Conservation (phyloP, 2,797 vertebrate species). For the Hozukius guyotensis region DNA sequence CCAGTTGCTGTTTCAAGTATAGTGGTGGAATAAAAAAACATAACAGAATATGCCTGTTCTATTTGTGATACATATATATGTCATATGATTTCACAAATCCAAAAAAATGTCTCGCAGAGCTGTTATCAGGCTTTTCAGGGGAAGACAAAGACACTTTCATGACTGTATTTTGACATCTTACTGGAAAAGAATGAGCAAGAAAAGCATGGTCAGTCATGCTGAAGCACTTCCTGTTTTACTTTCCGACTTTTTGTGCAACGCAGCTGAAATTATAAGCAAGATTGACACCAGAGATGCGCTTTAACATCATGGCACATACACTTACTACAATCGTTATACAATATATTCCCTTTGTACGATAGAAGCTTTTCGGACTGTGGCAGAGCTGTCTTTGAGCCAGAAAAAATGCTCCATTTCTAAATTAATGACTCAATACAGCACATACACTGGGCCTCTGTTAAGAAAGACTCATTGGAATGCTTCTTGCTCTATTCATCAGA, state of each 20-base stretch:
- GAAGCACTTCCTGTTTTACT: slow-evolving; percentile 5
- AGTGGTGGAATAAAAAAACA: background rate
- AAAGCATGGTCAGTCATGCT: background rate
- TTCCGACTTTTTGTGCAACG: background rate
- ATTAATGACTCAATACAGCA: background rate
- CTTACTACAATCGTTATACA: background rate
- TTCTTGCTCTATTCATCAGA: background rate
- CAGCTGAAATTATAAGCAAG: background rate
- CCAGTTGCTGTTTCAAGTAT: background rate
- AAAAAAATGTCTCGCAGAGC: background rate
- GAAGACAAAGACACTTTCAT: no score
- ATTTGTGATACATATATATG: background rate
- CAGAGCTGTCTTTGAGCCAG: background rate
- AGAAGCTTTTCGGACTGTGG: background rate
- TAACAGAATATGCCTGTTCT: background rate
- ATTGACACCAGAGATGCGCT: background rate
- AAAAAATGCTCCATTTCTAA: background rate
- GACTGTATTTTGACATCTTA: background rate
- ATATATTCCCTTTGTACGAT: background rate
- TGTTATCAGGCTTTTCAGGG: no score
- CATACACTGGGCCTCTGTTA: background rate
- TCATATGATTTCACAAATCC: background rate
- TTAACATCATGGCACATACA: background rate
- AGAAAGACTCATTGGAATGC: background rate
- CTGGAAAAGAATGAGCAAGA: background rate